A percentile compares a stretch with the other conserved stretches of the same genome.
These are phyloP conservation scores for Stenolophus ochropezus DNA, from an alignment of 2,888 invertebrate species.

Conservation along the genomic window DNA sequence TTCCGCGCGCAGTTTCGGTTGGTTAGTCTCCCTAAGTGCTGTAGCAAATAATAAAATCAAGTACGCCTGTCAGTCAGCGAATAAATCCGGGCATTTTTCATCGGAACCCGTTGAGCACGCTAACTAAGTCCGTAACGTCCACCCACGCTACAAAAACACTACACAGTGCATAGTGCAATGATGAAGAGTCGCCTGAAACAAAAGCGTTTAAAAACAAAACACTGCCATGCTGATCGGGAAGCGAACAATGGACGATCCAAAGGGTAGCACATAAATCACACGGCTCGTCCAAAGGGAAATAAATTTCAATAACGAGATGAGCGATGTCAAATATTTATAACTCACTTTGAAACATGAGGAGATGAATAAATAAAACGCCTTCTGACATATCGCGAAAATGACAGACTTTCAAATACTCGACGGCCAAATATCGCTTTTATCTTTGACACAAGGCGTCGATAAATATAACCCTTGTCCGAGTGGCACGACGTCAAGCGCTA, in stretches of 20 bases:
- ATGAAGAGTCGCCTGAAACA: slow-evolving; percentile 44
- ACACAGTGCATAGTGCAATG: slow-evolving; percentile 16
- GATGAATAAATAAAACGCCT: neutral
- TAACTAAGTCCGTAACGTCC: neutral
- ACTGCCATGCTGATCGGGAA: neutral
- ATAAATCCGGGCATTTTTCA: neutral
- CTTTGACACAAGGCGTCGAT: no score
- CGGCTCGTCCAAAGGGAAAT: no score
- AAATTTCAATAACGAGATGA: neutral
- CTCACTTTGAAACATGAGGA: neutral
- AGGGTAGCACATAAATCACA: neutral
- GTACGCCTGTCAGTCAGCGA: neutral
- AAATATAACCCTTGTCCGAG: no score
- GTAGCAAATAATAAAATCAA: neutral
- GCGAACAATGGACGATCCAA: neutral
- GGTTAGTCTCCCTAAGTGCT: neutral
- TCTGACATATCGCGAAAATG: neutral
- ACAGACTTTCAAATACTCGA: neutral
- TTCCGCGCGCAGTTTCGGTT: neutral
- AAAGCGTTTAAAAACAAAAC: slow-evolving; percentile 51
- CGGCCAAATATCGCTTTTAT: no score
- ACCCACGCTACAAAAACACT: neutral
- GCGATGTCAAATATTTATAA: neutral
- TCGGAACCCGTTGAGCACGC: neutral
- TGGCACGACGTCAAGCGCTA: no score